Evolutionary conservation across 2,888 invertebrate species (phyloP).

Genomic region (Drosophila testacea): DNA sequence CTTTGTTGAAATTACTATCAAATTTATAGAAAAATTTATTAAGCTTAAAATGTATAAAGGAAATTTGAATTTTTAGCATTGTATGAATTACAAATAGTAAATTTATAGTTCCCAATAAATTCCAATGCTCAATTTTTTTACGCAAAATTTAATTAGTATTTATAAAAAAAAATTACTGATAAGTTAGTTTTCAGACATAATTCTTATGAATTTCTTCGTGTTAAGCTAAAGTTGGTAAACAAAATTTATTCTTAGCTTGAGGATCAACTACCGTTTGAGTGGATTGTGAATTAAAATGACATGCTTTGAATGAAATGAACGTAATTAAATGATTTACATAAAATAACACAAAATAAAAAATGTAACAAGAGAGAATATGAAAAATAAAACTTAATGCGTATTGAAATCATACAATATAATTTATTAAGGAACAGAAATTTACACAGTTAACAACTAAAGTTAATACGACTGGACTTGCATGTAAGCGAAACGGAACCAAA

Average conservation of each 20-base stretch:
- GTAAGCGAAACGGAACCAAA: conserved; percentile 34
- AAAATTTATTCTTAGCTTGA: conserved; percentile 1
- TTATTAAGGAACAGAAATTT: conserved; percentile 77
- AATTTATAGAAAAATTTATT: neutral
- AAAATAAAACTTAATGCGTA: conserved; percentile 56
- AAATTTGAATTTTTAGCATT: neutral
- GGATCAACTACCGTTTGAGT: conserved; percentile 22
- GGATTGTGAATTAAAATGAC: conserved; percentile 33
- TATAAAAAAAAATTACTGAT: neutral
- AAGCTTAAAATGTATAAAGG: neutral
- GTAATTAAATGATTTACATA: conserved; percentile 33
- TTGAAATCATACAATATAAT: conserved; percentile 58
- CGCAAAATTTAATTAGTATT: neutral
- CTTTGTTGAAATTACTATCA: too few species aligned
- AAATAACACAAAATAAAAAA: conserved; percentile 22
- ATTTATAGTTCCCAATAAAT: too few species aligned
- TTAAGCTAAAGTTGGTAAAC: conserved; percentile 9
- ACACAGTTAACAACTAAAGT: conserved; percentile 68
- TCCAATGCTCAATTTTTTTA: neutral
- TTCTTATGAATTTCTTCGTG: neutral
- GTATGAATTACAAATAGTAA: too few species aligned
- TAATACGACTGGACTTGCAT: conserved; percentile 50
- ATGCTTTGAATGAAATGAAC: conserved; percentile 38
- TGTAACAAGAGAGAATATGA: conserved; percentile 25
- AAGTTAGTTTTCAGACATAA: neutral